Percentiles rank a stretch among this genome's conserved stretches.
Conservation (phyloP, 2,797 vertebrate species). For the Alosa sapidissima region DNA sequence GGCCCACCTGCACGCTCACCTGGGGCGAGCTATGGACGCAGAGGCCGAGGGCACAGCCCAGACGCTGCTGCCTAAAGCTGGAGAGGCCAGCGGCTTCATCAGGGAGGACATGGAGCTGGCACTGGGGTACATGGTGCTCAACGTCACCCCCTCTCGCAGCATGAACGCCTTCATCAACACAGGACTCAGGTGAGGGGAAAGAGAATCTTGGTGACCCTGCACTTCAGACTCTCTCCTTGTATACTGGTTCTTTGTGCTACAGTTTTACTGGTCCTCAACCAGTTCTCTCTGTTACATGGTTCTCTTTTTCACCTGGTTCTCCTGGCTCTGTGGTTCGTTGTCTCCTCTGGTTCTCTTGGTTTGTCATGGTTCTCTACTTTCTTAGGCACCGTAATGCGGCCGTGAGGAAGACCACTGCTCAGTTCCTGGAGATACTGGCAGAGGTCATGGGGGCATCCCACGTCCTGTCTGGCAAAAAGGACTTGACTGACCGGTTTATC, state of each 20-base stretch:
- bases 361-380: too few relatives aligned
- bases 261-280: too few relatives aligned
- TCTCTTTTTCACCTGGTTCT: too few relatives aligned
- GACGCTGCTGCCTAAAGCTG: constrained; percentile 77
- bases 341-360: neutral
- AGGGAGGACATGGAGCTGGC: neutral
- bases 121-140: neutral
- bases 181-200: constrained; percentile 60
- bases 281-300: too few relatives aligned
- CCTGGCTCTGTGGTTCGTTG: neutral
- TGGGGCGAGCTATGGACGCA: constrained; percentile 79
- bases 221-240: too few relatives aligned
- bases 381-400: constrained; percentile 72
- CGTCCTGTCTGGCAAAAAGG: constrained; percentile 61
- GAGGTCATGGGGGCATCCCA: constrained; percentile 68
- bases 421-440: constrained; percentile 67
- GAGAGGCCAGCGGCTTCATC: constrained; percentile 59
- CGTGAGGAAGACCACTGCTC: constrained; percentile 74
- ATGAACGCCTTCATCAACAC: neutral
- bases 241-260: too few relatives aligned
- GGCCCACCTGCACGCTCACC: constrained; percentile 75
- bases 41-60: constrained; percentile 75
- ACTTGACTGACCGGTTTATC: constrained; percentile 66
- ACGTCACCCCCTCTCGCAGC: neutral
- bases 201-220: neutral